Evolutionary conservation across 2,113 vertebrate genomes (phyloP), one percentile per base, ranked within the genome.

Genomic region (Gymnarchus niloticus): DNA sequence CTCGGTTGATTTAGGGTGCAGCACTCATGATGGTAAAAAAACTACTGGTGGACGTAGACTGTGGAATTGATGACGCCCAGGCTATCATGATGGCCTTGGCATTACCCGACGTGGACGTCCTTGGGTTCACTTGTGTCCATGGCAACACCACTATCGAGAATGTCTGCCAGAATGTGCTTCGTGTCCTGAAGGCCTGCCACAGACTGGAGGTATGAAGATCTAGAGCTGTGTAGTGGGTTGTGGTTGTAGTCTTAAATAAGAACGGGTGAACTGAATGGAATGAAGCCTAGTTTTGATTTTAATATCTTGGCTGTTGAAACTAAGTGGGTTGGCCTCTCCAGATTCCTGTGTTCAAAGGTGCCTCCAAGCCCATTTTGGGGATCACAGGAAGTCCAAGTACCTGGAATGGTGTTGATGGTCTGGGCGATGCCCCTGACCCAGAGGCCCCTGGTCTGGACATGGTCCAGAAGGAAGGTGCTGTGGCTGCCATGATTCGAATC

Each of bases 51-150:
- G 95, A 95, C 14, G 94, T 92, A 0, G 95, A 95, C 90, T 93
- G 93, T 21, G 95, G 95, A 9, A 90, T 94, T 87, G 95, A 95
- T 1, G 94, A 95, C 69, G 94, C 94, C 28, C 94, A 95, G 87
- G 94, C 93, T 81, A 89, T 95, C 85, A 94, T 95, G 94, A 73
- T 95, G 86, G 94, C 93, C 0, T 88, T 95, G 84, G 94, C 92
- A 0, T 89, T 88, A 23, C 93, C 93, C 0, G 73, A 84, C 19
- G 94, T 94, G 86, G 52, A 93, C 82, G 48, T 95, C 25, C 88
- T 95, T 73, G 95, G 91, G 25, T 87, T 95, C 88, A 94, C 94
- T 7, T 95, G 94, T 51, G 92, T 93, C 82, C 90, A 94, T 0
- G 95, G 95, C 33, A 95, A 95, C 90, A 93, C 93, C 37, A 28